Conservation (phyloP, 2,888 invertebrate genomes). For the Petrolisthes manimaculis region DNA sequence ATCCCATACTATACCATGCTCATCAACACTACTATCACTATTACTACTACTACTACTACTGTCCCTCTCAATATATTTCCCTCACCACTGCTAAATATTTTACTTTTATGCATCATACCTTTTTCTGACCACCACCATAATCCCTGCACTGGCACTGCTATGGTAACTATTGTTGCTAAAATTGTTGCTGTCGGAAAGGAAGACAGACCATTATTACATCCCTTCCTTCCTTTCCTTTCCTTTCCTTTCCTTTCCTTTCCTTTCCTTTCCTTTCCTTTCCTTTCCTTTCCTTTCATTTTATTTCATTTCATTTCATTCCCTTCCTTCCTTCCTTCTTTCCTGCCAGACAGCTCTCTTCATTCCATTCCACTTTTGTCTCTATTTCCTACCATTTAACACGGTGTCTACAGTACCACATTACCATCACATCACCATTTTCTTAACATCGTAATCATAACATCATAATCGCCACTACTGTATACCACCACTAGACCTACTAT, state of each 20-base stretch:
- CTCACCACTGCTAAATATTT: neutral
- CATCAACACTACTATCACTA: neutral
- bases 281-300: slow-evolving; percentile 7
- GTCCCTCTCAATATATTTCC: neutral
- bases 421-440: neutral
- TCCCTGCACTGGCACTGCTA: too few species aligned
- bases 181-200: too few species aligned
- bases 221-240: slow-evolving; percentile 4
- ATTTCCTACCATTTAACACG: neutral
- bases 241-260: neutral
- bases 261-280: neutral
- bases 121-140: too few species aligned
- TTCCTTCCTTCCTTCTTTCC: neutral
- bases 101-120: neutral
- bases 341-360: neutral
- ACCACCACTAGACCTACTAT: neutral
- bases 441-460: neutral
- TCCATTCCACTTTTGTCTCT: neutral
- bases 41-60: slow-evolving; percentile 7
- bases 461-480: neutral
- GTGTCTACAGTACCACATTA: neutral
- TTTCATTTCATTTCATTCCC: neutral
- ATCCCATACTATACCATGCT: neutral
- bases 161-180: too few species aligned
- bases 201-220: neutral